Percentiles rank a stretch among this genome's conserved stretches.
Conservation (phyloP, 2,888 invertebrate species). For the Oeneis ivallda region DNA sequence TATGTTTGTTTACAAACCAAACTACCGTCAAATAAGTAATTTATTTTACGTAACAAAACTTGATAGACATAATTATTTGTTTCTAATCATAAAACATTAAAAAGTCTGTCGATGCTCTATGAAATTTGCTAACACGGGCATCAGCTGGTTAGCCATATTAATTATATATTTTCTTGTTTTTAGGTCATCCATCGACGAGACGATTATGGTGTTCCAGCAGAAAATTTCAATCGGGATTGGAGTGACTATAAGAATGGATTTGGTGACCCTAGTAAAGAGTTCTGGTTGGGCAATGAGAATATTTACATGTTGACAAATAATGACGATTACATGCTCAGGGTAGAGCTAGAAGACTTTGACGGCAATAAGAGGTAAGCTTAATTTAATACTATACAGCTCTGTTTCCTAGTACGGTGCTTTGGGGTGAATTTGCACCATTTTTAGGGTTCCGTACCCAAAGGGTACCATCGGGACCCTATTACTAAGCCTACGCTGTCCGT, state of each 20-base stretch:
- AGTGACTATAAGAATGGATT: slow-evolving; percentile 96
- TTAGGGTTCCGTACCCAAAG: no score
- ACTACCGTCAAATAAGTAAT: no score
- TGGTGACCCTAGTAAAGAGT: slow-evolving; percentile 93
- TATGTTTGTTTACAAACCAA: no score
- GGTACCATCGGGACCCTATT: no score
- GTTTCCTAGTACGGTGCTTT: background rate
- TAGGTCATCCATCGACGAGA: slow-evolving; percentile 95
- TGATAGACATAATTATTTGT: no score
- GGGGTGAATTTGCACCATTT: no score
- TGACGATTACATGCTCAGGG: slow-evolving; percentile 92
- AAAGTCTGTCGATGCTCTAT: no score
- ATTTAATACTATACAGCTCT: slow-evolving; percentile 5
- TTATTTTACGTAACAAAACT: no score
- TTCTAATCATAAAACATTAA: no score
- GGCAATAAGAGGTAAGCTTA: slow-evolving; percentile 91
- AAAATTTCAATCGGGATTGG: slow-evolving; percentile 96
- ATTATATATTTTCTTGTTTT: slow-evolving; percentile 29
- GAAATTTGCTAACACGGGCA: no score
- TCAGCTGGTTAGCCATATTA: no score
- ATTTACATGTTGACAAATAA: slow-evolving; percentile 96
- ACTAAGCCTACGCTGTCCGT: no score
- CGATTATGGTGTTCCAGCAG: slow-evolving; percentile 92
- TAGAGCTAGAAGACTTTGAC: slow-evolving; percentile 95
- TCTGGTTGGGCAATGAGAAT: slow-evolving; percentile 96